A percentile compares a stretch with the other conserved stretches of the same genome.
Conservation (phyloP, 2,888 invertebrate species). For the Hyposoter dolosus region DNA sequence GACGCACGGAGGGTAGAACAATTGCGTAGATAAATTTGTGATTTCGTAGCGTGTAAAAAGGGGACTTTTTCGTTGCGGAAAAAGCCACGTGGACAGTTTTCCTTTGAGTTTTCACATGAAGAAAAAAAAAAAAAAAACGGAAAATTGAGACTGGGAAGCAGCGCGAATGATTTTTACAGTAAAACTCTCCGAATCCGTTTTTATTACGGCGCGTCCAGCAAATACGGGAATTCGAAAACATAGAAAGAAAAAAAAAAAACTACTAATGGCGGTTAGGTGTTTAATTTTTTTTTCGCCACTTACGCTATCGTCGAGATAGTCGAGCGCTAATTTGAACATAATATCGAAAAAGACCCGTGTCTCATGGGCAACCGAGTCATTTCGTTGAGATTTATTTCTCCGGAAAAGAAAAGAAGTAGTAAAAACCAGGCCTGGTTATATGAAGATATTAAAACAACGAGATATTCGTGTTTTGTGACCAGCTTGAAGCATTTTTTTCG, state of each 20-base stretch:
- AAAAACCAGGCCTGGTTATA: not conserved
- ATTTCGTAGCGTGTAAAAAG: slow-evolving; percentile 29
- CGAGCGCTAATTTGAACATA: slow-evolving; percentile 1
- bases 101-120: slow-evolving; percentile 14
- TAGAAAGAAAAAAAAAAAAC: not conserved
- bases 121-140: slow-evolving; percentile 12
- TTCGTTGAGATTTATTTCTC: slow-evolving; percentile 20
- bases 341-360: not conserved
- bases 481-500: slow-evolving; percentile 44
- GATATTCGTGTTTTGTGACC: slow-evolving; percentile 6
- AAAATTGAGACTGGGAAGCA: slow-evolving; percentile 26
- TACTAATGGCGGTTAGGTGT: not conserved
- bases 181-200: slow-evolving; percentile 29
- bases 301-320: slow-evolving; percentile 10
- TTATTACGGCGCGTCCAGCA: slow-evolving; percentile 25
- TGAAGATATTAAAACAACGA: slow-evolving; percentile 3
- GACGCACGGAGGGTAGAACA: slow-evolving; percentile 57
- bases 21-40: slow-evolving; percentile 59
- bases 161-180: slow-evolving; percentile 18
- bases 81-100: slow-evolving; percentile 65
- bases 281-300: slow-evolving; percentile 4
- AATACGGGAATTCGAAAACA: slow-evolving; percentile 8
- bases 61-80: slow-evolving; percentile 18
- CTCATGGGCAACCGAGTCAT: slow-evolving; percentile 40
- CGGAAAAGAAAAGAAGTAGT: not conserved